phyloP scores from a whole-genome alignment of 2,797 vertebrate species.

The Acestrorhynchus altus region DNA sequence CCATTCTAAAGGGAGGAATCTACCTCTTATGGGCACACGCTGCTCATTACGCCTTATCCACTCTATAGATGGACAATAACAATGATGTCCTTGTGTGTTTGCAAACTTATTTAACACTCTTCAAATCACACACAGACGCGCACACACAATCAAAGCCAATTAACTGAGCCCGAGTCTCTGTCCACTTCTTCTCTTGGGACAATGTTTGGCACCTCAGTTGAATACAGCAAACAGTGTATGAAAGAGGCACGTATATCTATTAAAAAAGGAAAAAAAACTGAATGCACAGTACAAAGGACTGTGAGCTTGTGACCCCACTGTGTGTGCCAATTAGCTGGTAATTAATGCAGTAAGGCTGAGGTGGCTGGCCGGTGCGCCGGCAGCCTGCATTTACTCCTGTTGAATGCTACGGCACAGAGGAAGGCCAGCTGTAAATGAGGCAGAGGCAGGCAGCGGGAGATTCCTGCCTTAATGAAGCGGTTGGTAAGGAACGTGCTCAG shows the following conservation, averaged over 20 bases:
- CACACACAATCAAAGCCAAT: constrained; percentile 64
- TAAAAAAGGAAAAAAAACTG: constrained; percentile 60
- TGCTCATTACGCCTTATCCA: constrained; percentile 87
- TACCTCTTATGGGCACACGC: constrained; percentile 78
- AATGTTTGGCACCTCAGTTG: constrained; percentile 78
- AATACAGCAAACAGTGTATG: constrained; percentile 46
- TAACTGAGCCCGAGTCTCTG: constrained; percentile 83
- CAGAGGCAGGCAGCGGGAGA: constrained; percentile 72
- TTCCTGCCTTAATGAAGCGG: constrained; percentile 88
- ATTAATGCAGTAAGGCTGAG: constrained; percentile 89
- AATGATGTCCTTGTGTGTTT: constrained; percentile 67
- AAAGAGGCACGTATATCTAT: constrained; percentile 65
- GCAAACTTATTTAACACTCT: constrained; percentile 63
- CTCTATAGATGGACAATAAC: constrained; percentile 68
- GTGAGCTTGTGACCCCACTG: constrained; percentile 60
- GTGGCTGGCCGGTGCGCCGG: constrained; percentile 75
- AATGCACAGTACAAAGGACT: constrained; percentile 75
- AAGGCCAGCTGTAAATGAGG: constrained; percentile 86
- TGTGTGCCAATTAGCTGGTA: constrained; percentile 87
- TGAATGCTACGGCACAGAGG: constrained; percentile 75
- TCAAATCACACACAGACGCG: constrained; percentile 8
- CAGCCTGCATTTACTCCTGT: constrained; percentile 82
- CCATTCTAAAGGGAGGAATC: constrained; percentile 71
- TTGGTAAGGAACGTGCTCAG: constrained; percentile 87
- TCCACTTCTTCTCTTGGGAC: constrained; percentile 75